Base-by-base conservation (phyloP, 2,888 invertebrate species). In the Coenonympha glycerion region DNA sequence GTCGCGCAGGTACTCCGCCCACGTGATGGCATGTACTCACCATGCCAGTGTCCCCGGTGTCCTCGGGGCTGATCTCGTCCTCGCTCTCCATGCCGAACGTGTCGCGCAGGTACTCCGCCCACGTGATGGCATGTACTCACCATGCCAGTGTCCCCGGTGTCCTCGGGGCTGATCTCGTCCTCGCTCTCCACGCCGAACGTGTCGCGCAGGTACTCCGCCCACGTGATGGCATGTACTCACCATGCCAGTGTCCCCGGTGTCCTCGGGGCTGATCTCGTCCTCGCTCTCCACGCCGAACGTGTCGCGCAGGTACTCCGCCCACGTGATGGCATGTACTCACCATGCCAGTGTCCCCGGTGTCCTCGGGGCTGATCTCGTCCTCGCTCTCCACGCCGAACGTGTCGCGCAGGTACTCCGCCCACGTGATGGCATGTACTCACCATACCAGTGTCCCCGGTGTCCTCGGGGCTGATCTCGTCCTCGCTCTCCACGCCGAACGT, bases 1-100 rank as follows among this genome's bases (percentile, higher is more conserved):
- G 73, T 97, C 96, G 47, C 91, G 89, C n/a, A 96, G 71, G 75
- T 97, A 96, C 82, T 99, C 99, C 3, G 89, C 80, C 98, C 98
- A 99, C 0, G 94, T 91, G 2, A 99, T 90, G 59, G 85, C n/a
- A n/a, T n/a, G 42, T 28, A 42, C 45, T 37, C 52, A 84, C 84
- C 80, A 86, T 69, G 46, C 85, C 85, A 0, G 76, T 68, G 59
- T 88, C 88, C 0, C 83, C 86, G 3, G 88, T 88, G 54, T 90
- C 90, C 0, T 88, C 88, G 0, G 84, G 77, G 0, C 70, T 77
- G 6, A 89, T 75, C 18, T 89, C 88, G 6, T 87, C 87, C 31
- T 92, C 91, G 3, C 86, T 85, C 55, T 92, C 91, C 44, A 93
- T 90, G 0, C 95, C 95, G 73, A 96, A 98, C 0, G 94, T 92